Evolutionary conservation across 1,140 invertebrate genomes (phyloP).

Genomic region (Trichomalopsis sarcophagae): DNA sequence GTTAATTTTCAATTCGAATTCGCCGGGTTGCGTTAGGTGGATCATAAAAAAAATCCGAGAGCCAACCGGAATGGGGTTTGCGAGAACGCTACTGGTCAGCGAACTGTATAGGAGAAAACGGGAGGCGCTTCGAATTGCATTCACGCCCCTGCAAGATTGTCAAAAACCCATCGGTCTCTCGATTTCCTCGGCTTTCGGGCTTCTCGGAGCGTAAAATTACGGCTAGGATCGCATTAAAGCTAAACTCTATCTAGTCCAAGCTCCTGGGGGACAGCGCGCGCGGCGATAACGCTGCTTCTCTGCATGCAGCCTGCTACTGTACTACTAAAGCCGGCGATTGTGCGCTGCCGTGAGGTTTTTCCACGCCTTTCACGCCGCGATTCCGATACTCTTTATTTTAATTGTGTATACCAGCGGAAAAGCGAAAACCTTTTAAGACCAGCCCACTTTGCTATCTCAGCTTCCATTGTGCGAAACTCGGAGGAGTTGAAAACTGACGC

Average conservation of each 20-base stretch:
- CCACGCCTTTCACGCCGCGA: background rate
- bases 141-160: background rate
- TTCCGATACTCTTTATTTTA: no score
- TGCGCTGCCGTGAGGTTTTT: conserved; percentile 7
- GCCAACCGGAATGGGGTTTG: no score
- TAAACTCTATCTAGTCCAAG: conserved; percentile 45
- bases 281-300: conserved; percentile 28
- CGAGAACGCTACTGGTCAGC: no score
- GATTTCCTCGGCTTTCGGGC: conserved; percentile 57
- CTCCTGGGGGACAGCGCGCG: conserved; percentile 51
- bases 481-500: no score
- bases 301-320: background rate
- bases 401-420: no score
- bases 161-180: conserved; percentile 53
- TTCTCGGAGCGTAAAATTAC: conserved; percentile 65
- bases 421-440: no score
- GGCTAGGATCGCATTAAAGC: conserved; percentile 61
- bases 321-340: conserved; percentile 15
- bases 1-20: no score
- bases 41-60: no score
- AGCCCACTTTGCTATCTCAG: no score
- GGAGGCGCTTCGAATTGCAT: background rate
- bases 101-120: no score
- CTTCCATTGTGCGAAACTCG: no score
- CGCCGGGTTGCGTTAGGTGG: no score